Evolutionary conservation across 2,797 vertebrate species (phyloP), one percentile per base, ranked within the genome.

Genomic region (Scarus forsteni): DNA sequence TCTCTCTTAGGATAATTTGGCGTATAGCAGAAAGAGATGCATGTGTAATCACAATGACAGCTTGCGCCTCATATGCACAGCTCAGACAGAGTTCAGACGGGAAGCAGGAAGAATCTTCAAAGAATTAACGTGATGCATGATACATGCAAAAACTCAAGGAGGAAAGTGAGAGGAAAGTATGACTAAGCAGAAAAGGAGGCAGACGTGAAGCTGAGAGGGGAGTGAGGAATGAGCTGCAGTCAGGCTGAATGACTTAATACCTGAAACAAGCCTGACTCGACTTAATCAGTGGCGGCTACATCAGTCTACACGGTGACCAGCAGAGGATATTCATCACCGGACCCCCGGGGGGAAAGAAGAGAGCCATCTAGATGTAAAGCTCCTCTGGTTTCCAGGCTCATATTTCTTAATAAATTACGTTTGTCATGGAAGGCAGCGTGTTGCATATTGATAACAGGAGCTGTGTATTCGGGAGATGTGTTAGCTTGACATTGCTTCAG

Each of bases 351-450:
- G 60, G 50, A 69, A 60, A 53, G 66, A 9, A 8, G 60, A 67
- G 35, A 69, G 50, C 11, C 40, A 62, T 85, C 60, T 54, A 43
- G 77, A 81, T 53, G 73, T 70, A 57, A 77, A 73, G 51, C 44
- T 39, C 0, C 38, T 34, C 19, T 42, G 38, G 19, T 60, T 69
- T 53, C 74, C 18, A n/a, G 1, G 35, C 48, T 69, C 54, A 72
- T 56, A 53, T 84, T 75, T 70, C 83, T 67, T 83, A 83, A 81
- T 74, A 81, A 84, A 90, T 87, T 46, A 72, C 74, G 81, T 80
- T 62, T 81, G 83, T 83, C 77, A 73, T 60, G 76, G 54, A 75
- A 55, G 67, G 68, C 64, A 39, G 79, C 65, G 38, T 27, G 19
- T 64, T 77, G 70, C 85, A 75, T 70, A 62, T 73, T 70, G 80